These are phyloP conservation scores for Triplophysa tibetana DNA, from an alignment of 2,113 vertebrate genomes.

Conservation along the genomic window DNA sequence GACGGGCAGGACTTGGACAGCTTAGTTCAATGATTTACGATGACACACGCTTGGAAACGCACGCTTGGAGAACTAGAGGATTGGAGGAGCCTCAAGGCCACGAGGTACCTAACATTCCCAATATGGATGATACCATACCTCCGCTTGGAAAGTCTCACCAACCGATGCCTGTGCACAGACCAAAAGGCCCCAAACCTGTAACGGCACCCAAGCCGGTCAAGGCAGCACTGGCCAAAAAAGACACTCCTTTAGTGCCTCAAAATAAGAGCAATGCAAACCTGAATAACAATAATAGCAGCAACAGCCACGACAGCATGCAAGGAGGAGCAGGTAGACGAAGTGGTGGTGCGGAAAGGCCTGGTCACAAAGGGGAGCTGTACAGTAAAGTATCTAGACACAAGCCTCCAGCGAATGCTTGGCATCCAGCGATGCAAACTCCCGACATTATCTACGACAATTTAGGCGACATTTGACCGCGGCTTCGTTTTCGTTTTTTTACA, in stretches of 20 bases:
- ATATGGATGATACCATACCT: constrained; percentile 70
- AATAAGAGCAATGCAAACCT: constrained; percentile 62
- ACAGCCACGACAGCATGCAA: constrained; percentile 37
- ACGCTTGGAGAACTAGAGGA: constrained; percentile 77
- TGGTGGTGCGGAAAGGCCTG: constrained; percentile 35
- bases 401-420: constrained; percentile 53
- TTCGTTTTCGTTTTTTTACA: too few relatives aligned
- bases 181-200: constrained; percentile 75
- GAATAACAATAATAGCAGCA: constrained; percentile 78
- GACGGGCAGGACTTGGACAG: constrained; percentile 58
- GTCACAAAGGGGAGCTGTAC: constrained; percentile 74
- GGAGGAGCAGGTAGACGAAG: constrained; percentile 12
- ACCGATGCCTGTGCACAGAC: constrained; percentile 23
- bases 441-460: constrained; percentile 79
- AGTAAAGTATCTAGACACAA: constrained; percentile 79
- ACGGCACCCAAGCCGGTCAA: constrained; percentile 83
- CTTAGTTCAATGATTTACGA: constrained; percentile 72
- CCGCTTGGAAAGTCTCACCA: constrained; percentile 48
- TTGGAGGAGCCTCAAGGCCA: constrained; percentile 63
- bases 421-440: constrained; percentile 58
- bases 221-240: constrained; percentile 64
- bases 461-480: constrained; percentile 67
- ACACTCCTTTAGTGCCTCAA: constrained; percentile 56
- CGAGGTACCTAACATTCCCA: constrained; percentile 73
- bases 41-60: constrained; percentile 71